Percentiles rank a stretch among this genome's conserved stretches.
Conservation (phyloP, 2,888 invertebrate genomes). For the Melanostoma scalare region DNA sequence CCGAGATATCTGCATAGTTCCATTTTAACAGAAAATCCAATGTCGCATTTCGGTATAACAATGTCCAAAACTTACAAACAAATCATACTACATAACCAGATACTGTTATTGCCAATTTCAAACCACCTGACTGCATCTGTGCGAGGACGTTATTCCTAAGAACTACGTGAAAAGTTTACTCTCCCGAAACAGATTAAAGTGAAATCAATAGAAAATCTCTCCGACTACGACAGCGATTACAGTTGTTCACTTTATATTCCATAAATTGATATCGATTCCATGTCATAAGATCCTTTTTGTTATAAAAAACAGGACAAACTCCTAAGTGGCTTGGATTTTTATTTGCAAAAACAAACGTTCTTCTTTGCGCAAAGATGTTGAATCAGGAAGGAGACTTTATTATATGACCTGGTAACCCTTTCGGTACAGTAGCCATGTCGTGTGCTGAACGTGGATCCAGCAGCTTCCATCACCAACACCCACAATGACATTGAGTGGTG, state of each 20-base stretch:
- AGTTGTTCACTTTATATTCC: conserved; percentile 62
- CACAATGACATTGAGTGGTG: conserved; percentile 61
- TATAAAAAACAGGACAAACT: conserved; percentile 54
- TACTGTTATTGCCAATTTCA: too few species aligned
- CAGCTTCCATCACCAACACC: conserved; percentile 27
- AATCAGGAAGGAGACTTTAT: conserved; percentile 40
- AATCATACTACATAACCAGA: too few species aligned
- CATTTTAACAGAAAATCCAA: too few species aligned
- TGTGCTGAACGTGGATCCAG: conserved; percentile 2
- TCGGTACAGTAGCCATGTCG: conserved; percentile 19
- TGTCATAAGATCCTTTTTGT: conserved; percentile 9
- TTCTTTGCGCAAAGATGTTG: conserved; percentile 16
- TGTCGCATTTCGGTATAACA: too few species aligned
- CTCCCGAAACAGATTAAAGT: conserved; percentile 37
- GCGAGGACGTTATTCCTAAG: too few species aligned
- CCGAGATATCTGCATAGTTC: too few species aligned
- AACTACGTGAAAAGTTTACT: conserved; percentile 14
- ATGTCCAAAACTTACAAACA: too few species aligned
- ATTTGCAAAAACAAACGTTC: conserved; percentile 58
- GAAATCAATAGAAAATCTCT: conserved; percentile 55
- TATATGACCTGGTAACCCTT: conserved; percentile 40
- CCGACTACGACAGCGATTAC: conserved; percentile 54
- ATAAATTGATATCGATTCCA: conserved; percentile 67
- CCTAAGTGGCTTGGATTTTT: conserved; percentile 68
- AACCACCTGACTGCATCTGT: too few species aligned